A percentile compares a stretch with the other conserved stretches of the same genome.
phyloP scores from a whole-genome alignment of 1,140 invertebrate genomes.

The Galleria mellonella region DNA sequence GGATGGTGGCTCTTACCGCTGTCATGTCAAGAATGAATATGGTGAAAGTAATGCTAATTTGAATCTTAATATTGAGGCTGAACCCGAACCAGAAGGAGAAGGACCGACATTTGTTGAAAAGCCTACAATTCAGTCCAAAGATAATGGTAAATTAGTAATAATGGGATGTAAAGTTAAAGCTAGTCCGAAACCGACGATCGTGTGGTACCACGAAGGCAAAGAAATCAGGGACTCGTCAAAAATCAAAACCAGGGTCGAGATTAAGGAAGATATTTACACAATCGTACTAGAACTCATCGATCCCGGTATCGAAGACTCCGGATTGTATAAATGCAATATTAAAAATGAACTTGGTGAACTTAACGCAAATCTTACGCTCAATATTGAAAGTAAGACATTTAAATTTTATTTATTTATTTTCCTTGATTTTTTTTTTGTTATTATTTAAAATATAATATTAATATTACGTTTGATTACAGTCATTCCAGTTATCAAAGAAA shows the following conservation, averaged over 20 bases:
- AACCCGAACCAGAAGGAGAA: constrained; percentile 92
- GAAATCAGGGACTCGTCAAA: constrained; percentile 86
- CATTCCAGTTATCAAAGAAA: constrained; percentile 94
- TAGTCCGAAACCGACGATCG: constrained; percentile 93
- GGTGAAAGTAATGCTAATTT: constrained; percentile 99
- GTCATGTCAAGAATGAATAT: constrained; percentile 96
- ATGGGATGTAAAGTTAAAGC: constrained; percentile 98
- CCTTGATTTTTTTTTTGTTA: not conserved
- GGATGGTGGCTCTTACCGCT: constrained; percentile 98
- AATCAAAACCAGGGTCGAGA: constrained; percentile 85
- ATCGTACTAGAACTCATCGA: constrained; percentile 93
- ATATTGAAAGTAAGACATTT: constrained; percentile 93
- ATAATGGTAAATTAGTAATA: constrained; percentile 96
- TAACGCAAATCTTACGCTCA: constrained; percentile 96
- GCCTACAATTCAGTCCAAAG: constrained; percentile 93
- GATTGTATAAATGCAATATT: constrained; percentile 98
- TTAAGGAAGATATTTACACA: constrained; percentile 90
- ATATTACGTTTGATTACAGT: constrained; percentile 75
- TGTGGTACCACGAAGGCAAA: constrained; percentile 92
- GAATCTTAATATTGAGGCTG: constrained; percentile 97
- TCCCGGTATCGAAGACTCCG: constrained; percentile 95
- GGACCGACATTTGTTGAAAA: constrained; percentile 99
- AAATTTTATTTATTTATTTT: constrained; percentile 1
- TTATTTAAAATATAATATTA: not conserved
- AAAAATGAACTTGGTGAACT: constrained; percentile 97